phyloP scores from a whole-genome alignment of 2,888 invertebrate species.

The Drosophila algonquin region DNA sequence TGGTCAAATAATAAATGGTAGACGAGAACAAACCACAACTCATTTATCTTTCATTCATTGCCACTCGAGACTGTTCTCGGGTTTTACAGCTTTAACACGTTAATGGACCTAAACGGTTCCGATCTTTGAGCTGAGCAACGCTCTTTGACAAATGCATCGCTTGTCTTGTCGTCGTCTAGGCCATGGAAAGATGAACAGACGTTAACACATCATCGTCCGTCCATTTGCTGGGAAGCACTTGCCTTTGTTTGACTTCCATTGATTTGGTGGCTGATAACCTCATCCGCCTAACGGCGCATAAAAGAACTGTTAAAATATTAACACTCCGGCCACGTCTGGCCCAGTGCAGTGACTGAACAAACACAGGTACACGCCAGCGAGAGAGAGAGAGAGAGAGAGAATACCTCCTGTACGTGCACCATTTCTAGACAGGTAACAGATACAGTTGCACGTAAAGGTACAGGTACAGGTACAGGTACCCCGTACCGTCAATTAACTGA shows the following conservation, averaged over 20 bases:
- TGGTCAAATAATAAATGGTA: not conserved
- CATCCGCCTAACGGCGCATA: constrained; percentile 36
- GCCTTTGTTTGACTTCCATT: constrained; percentile 18
- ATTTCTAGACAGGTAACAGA: no score
- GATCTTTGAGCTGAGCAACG: constrained; percentile 4
- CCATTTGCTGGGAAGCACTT: constrained; percentile 15
- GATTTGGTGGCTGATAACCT: constrained; percentile 28
- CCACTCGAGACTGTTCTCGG: not conserved
- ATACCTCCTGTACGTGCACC: no score
- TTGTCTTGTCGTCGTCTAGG: constrained; percentile 23
- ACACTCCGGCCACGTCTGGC: constrained; percentile 22
- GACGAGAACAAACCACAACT: not conserved
- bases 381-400: no score
- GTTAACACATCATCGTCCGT: constrained; percentile 1
- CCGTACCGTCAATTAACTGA: constrained; percentile 16
- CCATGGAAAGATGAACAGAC: constrained; percentile 19
- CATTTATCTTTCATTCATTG: not conserved
- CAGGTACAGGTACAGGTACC: no score
- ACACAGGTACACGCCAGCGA: not conserved
- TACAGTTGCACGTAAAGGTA: no score
- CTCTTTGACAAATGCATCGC: constrained; percentile 29
- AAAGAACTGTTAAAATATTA: constrained; percentile 33
- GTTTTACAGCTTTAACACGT: constrained; percentile 1
- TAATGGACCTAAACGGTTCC: constrained; percentile 10
- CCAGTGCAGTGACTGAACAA: constrained; percentile 12